A percentile compares a stretch with the other conserved stretches of the same genome.
Evolutionary conservation across 2,888 invertebrate genomes (phyloP).

Genomic region (Acanthoscelides obtectus): DNA sequence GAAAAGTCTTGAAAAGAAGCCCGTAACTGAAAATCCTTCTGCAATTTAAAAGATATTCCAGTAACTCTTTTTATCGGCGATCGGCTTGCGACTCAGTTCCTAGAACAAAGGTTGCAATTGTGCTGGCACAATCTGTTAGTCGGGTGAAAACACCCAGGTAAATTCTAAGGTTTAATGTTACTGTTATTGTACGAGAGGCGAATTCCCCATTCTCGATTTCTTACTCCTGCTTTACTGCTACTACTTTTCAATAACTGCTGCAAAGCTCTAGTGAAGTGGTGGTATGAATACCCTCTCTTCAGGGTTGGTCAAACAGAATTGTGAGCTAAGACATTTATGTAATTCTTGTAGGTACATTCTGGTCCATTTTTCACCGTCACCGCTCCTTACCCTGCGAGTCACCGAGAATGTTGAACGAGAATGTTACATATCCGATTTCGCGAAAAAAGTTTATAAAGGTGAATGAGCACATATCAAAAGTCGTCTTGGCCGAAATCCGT

Average conservation of each 20-base stretch:
- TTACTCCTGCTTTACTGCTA: background rate
- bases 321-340: too few relatives aligned
- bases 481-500: too few relatives aligned
- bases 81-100: background rate
- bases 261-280: background rate
- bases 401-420: too few relatives aligned
- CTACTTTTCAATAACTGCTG: background rate
- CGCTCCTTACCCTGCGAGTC: too few relatives aligned
- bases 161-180: background rate
- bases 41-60: background rate
- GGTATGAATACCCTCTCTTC: too few relatives aligned
- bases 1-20: too few relatives aligned
- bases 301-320: too few relatives aligned
- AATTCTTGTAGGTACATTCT: too few relatives aligned
- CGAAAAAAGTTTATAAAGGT: too few relatives aligned
- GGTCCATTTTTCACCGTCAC: too few relatives aligned
- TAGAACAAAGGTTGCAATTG: background rate
- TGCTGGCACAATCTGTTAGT: background rate
- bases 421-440: too few relatives aligned
- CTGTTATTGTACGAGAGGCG: background rate
- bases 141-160: background rate
- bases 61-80: background rate
- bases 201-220: background rate
- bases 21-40: slow-evolving; percentile 10
- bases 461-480: too few relatives aligned